phyloP scores from a whole-genome alignment of 2,113 vertebrate species.

The Malurus melanocephalus region DNA sequence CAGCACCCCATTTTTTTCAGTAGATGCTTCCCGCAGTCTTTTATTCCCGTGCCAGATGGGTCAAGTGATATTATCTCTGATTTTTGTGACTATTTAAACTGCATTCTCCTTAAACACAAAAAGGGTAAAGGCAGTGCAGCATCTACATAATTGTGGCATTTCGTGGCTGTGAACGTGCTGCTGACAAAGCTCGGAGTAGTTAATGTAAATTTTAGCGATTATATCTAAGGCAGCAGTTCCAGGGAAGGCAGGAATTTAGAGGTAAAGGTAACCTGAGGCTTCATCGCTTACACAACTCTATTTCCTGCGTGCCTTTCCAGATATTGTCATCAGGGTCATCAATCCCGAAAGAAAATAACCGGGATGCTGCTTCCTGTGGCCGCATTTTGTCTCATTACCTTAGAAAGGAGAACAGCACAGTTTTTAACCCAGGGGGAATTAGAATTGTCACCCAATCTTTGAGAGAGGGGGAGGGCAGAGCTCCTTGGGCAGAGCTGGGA shows the following conservation, averaged over 20 bases:
- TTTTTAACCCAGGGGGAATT: not conserved
- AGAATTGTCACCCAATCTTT: not conserved
- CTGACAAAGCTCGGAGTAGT: not conserved
- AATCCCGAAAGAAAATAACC: not conserved
- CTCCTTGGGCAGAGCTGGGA: not conserved
- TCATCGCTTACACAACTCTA: not conserved
- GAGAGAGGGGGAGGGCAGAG: not conserved
- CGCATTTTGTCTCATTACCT: not conserved
- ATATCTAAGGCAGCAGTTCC: not conserved
- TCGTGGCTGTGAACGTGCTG: not conserved
- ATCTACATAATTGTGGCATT: not conserved
- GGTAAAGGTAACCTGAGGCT: not conserved
- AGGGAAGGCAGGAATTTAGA: not conserved
- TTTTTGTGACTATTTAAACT: not conserved
- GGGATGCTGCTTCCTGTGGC: not conserved
- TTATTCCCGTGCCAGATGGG: not conserved
- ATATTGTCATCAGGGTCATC: not conserved
- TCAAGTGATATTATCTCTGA: not conserved
- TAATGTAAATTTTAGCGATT: not conserved
- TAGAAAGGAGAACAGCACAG: not conserved
- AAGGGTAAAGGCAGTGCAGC: not conserved
- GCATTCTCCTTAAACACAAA: not conserved
- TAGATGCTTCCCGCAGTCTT: not conserved
- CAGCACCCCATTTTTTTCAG: not conserved
- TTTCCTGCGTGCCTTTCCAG: not conserved